Percentiles rank a stretch among this genome's conserved stretches.
These are phyloP conservation scores for Bagarius yarrelli DNA, from an alignment of 2,113 vertebrate genomes.

Conservation along the genomic window DNA sequence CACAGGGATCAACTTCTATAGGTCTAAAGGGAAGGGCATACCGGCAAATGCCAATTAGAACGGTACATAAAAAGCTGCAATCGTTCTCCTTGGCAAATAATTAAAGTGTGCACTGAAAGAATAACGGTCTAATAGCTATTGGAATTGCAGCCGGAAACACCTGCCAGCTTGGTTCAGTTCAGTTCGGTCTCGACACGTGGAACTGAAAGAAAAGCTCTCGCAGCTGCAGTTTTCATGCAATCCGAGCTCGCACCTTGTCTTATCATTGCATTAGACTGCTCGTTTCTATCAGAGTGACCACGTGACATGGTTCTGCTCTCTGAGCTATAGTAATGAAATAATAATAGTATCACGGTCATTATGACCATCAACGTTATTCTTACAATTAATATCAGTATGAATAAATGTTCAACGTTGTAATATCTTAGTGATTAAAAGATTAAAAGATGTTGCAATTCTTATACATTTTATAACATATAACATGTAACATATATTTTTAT, in stretches of 20 bases:
- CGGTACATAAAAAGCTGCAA: conserved; percentile 44
- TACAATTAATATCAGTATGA: background rate
- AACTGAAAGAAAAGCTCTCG: conserved; percentile 41
- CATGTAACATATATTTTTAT: too few relatives aligned
- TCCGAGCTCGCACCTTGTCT: conserved; percentile 9
- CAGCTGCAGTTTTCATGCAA: conserved; percentile 29
- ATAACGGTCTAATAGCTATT: conserved; percentile 23
- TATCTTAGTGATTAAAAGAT: background rate
- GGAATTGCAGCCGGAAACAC: conserved; percentile 36
- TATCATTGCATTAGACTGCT: background rate
- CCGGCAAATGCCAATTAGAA: conserved; percentile 45
- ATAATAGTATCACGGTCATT: too few relatives aligned
- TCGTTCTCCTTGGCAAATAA: conserved; percentile 27
- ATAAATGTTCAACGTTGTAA: background rate
- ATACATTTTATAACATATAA: too few relatives aligned
- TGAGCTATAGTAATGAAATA: too few relatives aligned
- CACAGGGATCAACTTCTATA: conserved; percentile 32
- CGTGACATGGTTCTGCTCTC: background rate
- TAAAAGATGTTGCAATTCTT: background rate
- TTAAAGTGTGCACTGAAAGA: conserved; percentile 21
- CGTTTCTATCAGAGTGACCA: background rate
- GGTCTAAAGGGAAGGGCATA: conserved; percentile 24
- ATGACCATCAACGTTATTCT: background rate
- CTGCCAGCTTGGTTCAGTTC: conserved; percentile 40
- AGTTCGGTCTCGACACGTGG: conserved; percentile 35